Base-by-base conservation (phyloP, 2,888 invertebrate genomes). In the Dicyrtomina minuta region DNA sequence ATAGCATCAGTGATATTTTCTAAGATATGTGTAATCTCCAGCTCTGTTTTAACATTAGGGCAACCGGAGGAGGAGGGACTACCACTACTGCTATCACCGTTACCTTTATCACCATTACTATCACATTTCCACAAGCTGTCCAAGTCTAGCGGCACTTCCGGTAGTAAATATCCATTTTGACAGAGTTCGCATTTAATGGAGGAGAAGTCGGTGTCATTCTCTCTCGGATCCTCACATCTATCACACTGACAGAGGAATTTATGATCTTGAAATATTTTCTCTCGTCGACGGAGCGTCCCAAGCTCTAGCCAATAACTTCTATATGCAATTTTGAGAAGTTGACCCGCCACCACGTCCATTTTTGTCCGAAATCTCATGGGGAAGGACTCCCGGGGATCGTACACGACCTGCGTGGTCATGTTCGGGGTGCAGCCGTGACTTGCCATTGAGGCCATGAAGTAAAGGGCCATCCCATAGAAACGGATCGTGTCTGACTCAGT, bases 391-490 rank as follows among this genome's bases (percentile, higher is more conserved):
- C 20, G 24, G 24, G 66, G 66, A 43, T 66, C 66, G 55, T 66
- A 66, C 22, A 41, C 53, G 0, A 66, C 43, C 26, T 66, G 55
- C 0, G 55, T 66, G 22, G 66, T 39, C 43, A 66, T 17, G 27
- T 64, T 66, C 2, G 66, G 66, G 1, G 66, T 43, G 26, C 66
- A 66, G 8, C 66, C 66, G n/a, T 66, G 66, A 22, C 43, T 43
- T 8, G 66, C 66, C 66, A 66, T 55, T 8, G 66, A 66, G 15
- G 66, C 39, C 20, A 39, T 12, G 20, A n/a, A 55, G 55, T 66
- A 66, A 12, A 66, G 33, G n/a, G 66, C 66, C 33, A 66, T 55
- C 12, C 66, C 66, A 43, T 66, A 66, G n/a, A 41, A 61, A 1
- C 61, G 17, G 15, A 61, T 24, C 4, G 44, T 44, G n/a, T 20